Evolutionary conservation across 2,888 invertebrate species (phyloP), one percentile per base, ranked within the genome.

Genomic region (Hyles lineata): DNA sequence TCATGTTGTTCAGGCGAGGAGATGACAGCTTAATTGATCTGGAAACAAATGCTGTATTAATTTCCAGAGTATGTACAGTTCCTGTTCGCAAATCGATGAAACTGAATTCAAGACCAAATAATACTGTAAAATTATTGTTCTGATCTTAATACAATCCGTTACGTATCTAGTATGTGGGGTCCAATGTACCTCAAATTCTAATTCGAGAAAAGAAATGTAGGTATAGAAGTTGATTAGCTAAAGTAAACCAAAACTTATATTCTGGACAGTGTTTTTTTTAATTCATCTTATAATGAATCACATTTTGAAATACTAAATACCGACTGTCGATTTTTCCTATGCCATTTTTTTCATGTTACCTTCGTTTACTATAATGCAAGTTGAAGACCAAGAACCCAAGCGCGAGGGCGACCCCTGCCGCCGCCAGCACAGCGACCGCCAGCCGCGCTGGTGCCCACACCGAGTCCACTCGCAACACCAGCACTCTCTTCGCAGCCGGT

Each of bases 1-100:
- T 98, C 92, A 98, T 97, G 92, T 98, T 98, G 95, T 98, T 98
- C 74, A 99, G 94, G 77, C 97, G 97, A 0, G 98, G 98, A 83
- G 98, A 98, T 29, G 98, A 98, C 77, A 98, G 95, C 91, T 99
- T 98, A 89, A 98, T 98, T 78, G 97, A 98, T 89, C 98, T 98
- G 94, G 0, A 83, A 82, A 8, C 29, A 62, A 19, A 50, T 11
- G 6, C 32, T 58, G 17, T 55, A 25, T 50, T 43, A 50, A 52
- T 35, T 70, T 29, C 23, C 29, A 55, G 6, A 8, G 6, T 25
- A 29, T 59, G 7, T 59, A 6, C 11, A n/a, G 55, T 2, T 55
- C 8, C 55, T 55, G 2, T 55, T 55, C 6, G 55, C 6, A 55
- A 7, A n/a, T 17, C 7, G 19, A 55, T 43, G 11, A 3, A 43